Percentiles rank a stretch among this genome's conserved stretches.
phyloP scores from a whole-genome alignment of 2,797 vertebrate genomes.

The Phoxinus dragarum region DNA sequence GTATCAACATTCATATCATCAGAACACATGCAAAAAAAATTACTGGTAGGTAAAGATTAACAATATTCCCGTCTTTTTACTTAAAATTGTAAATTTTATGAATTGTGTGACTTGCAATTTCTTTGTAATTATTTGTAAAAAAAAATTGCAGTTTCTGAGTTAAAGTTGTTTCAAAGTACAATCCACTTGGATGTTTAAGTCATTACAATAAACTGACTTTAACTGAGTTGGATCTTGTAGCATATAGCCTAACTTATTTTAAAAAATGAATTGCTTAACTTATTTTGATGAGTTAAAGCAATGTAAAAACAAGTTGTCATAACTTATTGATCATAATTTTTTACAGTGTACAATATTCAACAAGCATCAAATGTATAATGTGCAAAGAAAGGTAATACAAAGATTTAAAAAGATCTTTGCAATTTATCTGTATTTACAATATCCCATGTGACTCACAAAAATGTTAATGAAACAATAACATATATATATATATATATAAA shows the following conservation, averaged over 20 bases:
- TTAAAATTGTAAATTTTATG: neutral
- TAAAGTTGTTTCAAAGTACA: neutral
- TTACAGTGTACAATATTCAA: too few relatives aligned
- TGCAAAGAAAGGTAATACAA: neutral
- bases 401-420: neutral
- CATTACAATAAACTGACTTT: too few relatives aligned
- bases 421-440: neutral
- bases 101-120: neutral
- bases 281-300: too few relatives aligned
- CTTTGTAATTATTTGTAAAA: neutral
- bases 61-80: neutral
- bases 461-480: neutral
- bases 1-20: neutral
- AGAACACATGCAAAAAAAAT: neutral
- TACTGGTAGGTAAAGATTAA: too few relatives aligned
- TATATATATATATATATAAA: too few relatives aligned
- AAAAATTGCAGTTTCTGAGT: neutral
- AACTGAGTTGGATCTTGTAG: too few relatives aligned
- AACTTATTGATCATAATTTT: too few relatives aligned
- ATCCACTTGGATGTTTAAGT: too few relatives aligned
- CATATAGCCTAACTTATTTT: too few relatives aligned
- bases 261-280: too few relatives aligned
- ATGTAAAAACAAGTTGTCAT: too few relatives aligned
- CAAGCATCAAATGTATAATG: neutral
- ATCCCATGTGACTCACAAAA: neutral